These are phyloP conservation scores for Brachionus plicatilis DNA, from an alignment of 1,140 invertebrate genomes.

Conservation along the genomic window DNA sequence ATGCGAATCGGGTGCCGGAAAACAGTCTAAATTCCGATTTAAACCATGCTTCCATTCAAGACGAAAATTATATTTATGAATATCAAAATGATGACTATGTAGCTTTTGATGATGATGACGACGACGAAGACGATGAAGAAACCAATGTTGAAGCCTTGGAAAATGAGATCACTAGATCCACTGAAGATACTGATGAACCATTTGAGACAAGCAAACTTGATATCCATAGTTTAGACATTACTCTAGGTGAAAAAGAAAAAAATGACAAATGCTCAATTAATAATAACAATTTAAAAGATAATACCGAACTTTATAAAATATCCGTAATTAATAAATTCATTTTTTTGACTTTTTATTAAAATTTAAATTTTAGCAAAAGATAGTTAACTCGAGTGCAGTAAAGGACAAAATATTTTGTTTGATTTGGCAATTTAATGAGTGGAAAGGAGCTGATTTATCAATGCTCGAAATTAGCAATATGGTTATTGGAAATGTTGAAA, in stretches of 20 bases:
- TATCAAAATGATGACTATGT: slow-evolving; percentile 24
- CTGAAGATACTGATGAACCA: background rate
- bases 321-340: background rate
- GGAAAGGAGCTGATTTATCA: slow-evolving; percentile 33
- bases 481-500: slow-evolving; percentile 21
- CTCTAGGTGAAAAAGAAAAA: background rate
- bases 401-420: slow-evolving; percentile 32
- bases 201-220: background rate
- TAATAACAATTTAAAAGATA: background rate
- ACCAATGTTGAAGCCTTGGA: background rate
- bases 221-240: background rate
- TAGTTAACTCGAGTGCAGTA: background rate
- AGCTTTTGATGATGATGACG: slow-evolving; percentile 11
- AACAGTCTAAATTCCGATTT: slow-evolving; percentile 10
- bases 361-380: background rate
- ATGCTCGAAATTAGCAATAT: slow-evolving; percentile 39
- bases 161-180: background rate
- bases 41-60: background rate
- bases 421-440: slow-evolving; percentile 37
- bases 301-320: background rate
- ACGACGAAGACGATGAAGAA: background rate
- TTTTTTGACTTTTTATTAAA: background rate
- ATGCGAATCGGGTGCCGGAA: background rate
- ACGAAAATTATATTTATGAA: background rate
- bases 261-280: background rate